Base-by-base conservation (phyloP, 2,797 vertebrate species). In the Hephaestus fuliginosus region DNA sequence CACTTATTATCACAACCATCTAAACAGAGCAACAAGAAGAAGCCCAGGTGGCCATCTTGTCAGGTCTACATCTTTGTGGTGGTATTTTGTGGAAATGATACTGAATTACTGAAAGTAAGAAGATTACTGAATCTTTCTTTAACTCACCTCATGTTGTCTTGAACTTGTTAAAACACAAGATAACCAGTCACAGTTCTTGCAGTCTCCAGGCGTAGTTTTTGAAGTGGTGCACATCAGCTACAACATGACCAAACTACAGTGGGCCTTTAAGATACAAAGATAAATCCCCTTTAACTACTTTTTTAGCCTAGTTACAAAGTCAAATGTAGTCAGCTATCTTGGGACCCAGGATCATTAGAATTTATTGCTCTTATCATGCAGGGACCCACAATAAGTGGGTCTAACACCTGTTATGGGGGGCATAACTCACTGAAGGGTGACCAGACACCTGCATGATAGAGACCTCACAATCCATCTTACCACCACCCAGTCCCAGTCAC, bases 391-490 rank as follows among this genome's bases (percentile, higher is more conserved):
- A 33, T 81, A 48, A 72, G 60, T 73, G 46, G 61, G 46, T 78
- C 63, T 49, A 18, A 77, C 79, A 78, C 63, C 82, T 75, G 79
- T 77, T 82, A 64, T 60, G 55, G 65, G 46, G 57, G 46, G 30
- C 64, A 61, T 25, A 69, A 36, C 20, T 79, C 75, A 83, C 67
- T 79, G 61, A 85, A 71, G 74, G 68, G 78, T 81, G 64, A 75
- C 74, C 76, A 76, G 12, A 83, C 82, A 86, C 74, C 84, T 83
- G 80, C 78, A 86, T 74, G 76, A 61, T 67, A 48, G 61, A 83
- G 71, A 74, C 48, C 53, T 75, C 74, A 65, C 71, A 74, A 85
- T 83, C 78, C 52, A 82, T 82, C 70, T 78, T 51, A 22, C 8
- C 1, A 25, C 28, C 17, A 60, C 25, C 41, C 25, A 46, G 22